Evolutionary conservation across 2,888 invertebrate genomes (phyloP).

Genomic region (Sthenelais limicola): DNA sequence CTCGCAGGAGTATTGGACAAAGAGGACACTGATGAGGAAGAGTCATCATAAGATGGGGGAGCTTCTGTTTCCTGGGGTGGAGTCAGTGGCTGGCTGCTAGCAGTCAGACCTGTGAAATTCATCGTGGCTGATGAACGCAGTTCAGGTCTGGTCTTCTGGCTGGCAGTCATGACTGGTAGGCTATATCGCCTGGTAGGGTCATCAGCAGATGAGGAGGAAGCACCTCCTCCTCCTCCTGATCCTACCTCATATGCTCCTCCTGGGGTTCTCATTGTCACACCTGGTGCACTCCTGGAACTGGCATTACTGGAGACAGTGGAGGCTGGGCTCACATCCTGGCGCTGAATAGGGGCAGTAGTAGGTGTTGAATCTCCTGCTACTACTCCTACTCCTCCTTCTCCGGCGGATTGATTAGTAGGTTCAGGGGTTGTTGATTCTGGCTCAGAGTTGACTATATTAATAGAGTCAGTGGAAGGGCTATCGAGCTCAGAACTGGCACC

Average conservation of each 20-base stretch:
- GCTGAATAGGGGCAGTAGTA: neutral
- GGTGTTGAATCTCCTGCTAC: too few relatives aligned
- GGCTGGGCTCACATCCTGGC: constrained; percentile 20
- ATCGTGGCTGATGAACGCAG: constrained; percentile 6
- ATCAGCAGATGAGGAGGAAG: too few relatives aligned
- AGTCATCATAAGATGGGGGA: constrained; percentile 14
- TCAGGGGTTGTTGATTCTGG: too few relatives aligned
- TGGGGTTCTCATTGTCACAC: constrained; percentile 3
- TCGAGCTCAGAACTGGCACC: constrained; percentile 21
- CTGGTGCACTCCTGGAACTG: constrained; percentile 34
- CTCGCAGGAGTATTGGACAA: neutral
- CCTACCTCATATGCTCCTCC: neutral
- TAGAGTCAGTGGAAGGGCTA: neutral
- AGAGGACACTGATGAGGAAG: constrained; percentile 20
- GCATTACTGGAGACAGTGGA: constrained; percentile 34
- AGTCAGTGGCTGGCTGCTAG: constrained; percentile 26
- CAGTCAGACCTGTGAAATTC: constrained; percentile 21
- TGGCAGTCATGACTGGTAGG: neutral
- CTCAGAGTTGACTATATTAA: too few relatives aligned
- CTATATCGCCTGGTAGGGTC: constrained; percentile 18
- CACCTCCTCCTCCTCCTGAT: too few relatives aligned
- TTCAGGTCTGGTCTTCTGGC: neutral
- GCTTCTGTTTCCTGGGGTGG: constrained; percentile 28
- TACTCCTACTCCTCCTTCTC: too few relatives aligned
- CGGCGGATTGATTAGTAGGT: too few relatives aligned